These are phyloP conservation scores for Sebastes variabilis DNA, from an alignment of 2,797 vertebrate genomes.

Conservation along the genomic window DNA sequence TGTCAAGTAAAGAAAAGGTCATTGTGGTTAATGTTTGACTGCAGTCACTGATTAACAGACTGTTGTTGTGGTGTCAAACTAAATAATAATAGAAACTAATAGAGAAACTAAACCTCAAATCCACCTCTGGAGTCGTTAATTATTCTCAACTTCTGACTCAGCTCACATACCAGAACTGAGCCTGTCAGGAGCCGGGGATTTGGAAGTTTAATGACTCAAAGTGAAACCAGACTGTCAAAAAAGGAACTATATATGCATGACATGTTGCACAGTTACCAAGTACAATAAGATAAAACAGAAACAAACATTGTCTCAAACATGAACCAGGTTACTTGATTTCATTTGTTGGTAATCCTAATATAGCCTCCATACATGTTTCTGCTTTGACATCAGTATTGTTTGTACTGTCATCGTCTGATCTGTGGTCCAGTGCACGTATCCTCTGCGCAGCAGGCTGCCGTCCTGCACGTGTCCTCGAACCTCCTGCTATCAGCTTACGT, in stretches of 20 bases:
- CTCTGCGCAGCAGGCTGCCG: conserved; percentile 16
- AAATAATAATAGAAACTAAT: neutral
- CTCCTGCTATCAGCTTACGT: conserved; percentile 15
- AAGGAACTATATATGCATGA: neutral
- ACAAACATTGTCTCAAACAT: neutral
- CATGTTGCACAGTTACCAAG: conserved; percentile 18
- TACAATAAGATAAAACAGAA: neutral
- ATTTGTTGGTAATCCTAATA: neutral
- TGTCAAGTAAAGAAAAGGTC: neutral
- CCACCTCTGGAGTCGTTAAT: neutral
- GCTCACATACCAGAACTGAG: neutral
- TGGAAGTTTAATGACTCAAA: neutral
- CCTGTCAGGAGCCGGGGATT: no score
- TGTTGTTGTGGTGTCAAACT: neutral
- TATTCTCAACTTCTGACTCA: neutral
- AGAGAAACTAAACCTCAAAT: neutral
- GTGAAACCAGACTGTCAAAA: neutral
- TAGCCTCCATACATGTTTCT: neutral
- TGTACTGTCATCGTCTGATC: no score
- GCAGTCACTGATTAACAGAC: neutral
- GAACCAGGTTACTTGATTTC: neutral
- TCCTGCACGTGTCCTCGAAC: conserved; percentile 51
- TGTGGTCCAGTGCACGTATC: conserved; percentile 16
- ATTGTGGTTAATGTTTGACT: neutral
- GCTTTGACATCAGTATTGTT: neutral